Conservation (phyloP, 2,113 vertebrate species). For the Sebastes schlegelii region DNA sequence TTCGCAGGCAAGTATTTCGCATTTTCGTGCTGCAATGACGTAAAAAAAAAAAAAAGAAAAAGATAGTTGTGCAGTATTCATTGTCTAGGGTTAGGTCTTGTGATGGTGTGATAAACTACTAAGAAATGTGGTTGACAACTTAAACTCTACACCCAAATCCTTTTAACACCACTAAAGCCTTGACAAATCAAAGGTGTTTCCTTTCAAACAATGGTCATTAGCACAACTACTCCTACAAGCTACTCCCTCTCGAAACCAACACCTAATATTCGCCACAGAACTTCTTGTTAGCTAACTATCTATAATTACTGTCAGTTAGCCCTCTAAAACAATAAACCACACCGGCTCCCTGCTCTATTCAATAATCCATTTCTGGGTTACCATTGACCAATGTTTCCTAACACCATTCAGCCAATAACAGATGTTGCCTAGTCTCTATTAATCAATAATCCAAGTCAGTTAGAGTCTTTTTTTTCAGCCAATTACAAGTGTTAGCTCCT, state of each 20-base stretch:
- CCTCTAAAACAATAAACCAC: slow-evolving; percentile 31
- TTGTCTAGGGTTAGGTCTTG: background rate
- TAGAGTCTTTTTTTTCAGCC: background rate
- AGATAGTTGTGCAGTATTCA: background rate
- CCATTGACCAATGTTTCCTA: slow-evolving; percentile 12
- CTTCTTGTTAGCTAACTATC: slow-evolving; percentile 1
- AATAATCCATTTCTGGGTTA: slow-evolving; percentile 23
- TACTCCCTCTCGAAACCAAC: slow-evolving; percentile 30
- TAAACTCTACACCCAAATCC: slow-evolving; percentile 19
- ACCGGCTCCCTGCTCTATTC: slow-evolving; percentile 19
- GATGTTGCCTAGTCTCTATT: background rate
- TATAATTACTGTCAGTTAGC: slow-evolving; percentile 23
- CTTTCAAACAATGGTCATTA: slow-evolving; percentile 34
- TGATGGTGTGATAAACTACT: background rate
- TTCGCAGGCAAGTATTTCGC: no score
- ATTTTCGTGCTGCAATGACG: background rate
- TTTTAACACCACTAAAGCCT: slow-evolving; percentile 27
- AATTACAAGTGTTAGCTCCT: background rate
- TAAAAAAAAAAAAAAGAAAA: background rate
- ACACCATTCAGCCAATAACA: slow-evolving; percentile 34
- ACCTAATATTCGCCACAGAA: background rate
- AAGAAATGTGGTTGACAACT: background rate
- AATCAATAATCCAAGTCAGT: slow-evolving; percentile 39
- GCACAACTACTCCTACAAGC: slow-evolving; percentile 25
- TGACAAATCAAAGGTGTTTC: slow-evolving; percentile 32